phyloP scores from a whole-genome alignment of 2,113 vertebrate genomes.

The Ammodramus savannarum region DNA sequence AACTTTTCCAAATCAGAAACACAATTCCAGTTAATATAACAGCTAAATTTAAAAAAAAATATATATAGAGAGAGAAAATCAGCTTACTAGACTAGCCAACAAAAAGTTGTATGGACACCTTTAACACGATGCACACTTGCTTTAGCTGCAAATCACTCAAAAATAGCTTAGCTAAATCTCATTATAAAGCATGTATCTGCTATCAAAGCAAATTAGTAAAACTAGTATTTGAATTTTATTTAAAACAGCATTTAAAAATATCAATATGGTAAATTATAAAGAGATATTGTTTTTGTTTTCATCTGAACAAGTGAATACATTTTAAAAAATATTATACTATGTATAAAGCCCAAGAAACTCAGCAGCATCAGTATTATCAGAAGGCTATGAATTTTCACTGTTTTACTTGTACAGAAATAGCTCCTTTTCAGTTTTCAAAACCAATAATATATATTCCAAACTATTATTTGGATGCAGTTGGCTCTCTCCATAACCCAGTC shows the following conservation, averaged over 20 bases:
- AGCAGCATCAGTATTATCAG: neutral
- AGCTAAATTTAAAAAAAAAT: neutral
- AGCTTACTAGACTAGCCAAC: neutral
- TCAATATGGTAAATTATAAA: neutral
- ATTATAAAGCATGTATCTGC: neutral
- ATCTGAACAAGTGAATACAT: neutral
- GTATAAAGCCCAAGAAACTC: neutral
- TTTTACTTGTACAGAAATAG: neutral
- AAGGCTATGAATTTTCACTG: neutral
- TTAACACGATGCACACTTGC: neutral
- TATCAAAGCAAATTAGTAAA: neutral
- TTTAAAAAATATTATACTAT: rapidly evolving
- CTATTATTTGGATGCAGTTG: neutral
- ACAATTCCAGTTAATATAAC: neutral
- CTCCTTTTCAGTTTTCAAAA: neutral
- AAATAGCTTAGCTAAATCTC: neutral
- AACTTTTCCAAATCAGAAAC: neutral
- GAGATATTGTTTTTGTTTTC: rapidly evolving
- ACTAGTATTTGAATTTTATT: neutral
- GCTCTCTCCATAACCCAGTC: neutral
- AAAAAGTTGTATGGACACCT: neutral
- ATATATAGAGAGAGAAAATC: neutral
- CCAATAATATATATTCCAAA: rapidly evolving
- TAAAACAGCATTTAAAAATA: neutral
- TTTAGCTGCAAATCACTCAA: neutral